Percentiles rank a stretch among this genome's conserved stretches.
phyloP scores from a whole-genome alignment of 2,888 invertebrate species.

The Agrotis puta region DNA sequence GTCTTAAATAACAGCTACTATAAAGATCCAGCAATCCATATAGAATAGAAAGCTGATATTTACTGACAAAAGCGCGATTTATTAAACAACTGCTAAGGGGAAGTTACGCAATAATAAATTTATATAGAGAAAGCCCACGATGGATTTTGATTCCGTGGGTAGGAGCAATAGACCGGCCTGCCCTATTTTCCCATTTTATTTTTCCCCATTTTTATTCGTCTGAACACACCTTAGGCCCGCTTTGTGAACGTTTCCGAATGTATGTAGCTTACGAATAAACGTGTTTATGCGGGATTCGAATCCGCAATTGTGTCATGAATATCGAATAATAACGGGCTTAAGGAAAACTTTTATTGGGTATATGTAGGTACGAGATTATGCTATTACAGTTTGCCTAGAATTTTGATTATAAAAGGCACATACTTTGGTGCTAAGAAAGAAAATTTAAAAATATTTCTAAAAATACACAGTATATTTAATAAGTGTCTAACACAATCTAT shows the following conservation, averaged over 20 bases:
- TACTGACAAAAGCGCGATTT: conserved; percentile 50
- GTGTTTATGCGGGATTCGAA: conserved; percentile 47
- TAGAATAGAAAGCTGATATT: conserved; percentile 44
- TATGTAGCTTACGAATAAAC: conserved; percentile 50
- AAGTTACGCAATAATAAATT: conserved; percentile 55
- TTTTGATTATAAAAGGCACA: not conserved
- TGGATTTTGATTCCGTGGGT: conserved; percentile 60
- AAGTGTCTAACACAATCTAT: conserved; percentile 3
- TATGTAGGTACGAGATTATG: conserved; percentile 13
- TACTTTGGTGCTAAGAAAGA: not conserved
- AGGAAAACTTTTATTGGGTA: conserved; percentile 23
- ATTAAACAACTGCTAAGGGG: conserved; percentile 55
- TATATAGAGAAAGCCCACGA: conserved; percentile 50
- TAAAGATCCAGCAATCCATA: conserved; percentile 28
- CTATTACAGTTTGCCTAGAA: not conserved
- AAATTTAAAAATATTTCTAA: not conserved
- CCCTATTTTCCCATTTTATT: conserved; percentile 57
- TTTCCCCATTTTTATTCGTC: conserved; percentile 56
- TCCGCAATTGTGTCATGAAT: conserved; percentile 50
- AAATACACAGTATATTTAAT: conserved; percentile 9
- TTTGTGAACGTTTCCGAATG: conserved; percentile 37
- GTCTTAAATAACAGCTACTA: conserved; percentile 22
- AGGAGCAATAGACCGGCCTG: conserved; percentile 53
- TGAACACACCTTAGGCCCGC: conserved; percentile 51
- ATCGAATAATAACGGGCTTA: conserved; percentile 37